These are phyloP conservation scores for Drosophila setosimentum DNA, from an alignment of 2,888 invertebrate genomes.

Conservation along the genomic window DNA sequence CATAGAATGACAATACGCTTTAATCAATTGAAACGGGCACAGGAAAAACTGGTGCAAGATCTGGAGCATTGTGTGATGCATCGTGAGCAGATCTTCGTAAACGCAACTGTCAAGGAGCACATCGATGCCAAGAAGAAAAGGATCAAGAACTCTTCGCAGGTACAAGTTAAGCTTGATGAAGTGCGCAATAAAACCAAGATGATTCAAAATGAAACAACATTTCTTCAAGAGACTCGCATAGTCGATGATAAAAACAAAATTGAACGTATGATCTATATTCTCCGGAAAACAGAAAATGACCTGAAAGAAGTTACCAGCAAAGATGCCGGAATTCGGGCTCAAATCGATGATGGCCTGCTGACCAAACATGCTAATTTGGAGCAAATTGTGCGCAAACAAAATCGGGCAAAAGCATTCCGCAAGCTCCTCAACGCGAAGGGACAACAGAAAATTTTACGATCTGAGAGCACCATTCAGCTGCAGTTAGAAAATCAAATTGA, in stretches of 20 bases:
- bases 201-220: conserved; percentile 83
- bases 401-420: conserved; percentile 64
- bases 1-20: conserved; percentile 91
- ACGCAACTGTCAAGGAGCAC: conserved; percentile 87
- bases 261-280: conserved; percentile 66
- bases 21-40: conserved; percentile 82
- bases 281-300: conserved; percentile 69
- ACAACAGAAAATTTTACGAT: conserved; percentile 44
- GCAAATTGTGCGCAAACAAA: conserved; percentile 66
- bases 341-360: conserved; percentile 85
- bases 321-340: conserved; percentile 75
- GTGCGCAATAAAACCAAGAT: conserved; percentile 87
- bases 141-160: conserved; percentile 85
- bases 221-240: conserved; percentile 73
- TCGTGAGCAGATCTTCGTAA: conserved; percentile 88
- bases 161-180: conserved; percentile 87
- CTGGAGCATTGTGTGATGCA: conserved; percentile 88
- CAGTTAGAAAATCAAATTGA: conserved; percentile 56
- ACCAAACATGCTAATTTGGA: conserved; percentile 79
- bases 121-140: conserved; percentile 85
- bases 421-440: conserved; percentile 48
- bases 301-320: conserved; percentile 74
- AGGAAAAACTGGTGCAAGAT: conserved; percentile 86
- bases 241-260: conserved; percentile 67
- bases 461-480: conserved; percentile 51